phyloP scores from a whole-genome alignment of 2,113 vertebrate species.

The Menura novaehollandiae region DNA sequence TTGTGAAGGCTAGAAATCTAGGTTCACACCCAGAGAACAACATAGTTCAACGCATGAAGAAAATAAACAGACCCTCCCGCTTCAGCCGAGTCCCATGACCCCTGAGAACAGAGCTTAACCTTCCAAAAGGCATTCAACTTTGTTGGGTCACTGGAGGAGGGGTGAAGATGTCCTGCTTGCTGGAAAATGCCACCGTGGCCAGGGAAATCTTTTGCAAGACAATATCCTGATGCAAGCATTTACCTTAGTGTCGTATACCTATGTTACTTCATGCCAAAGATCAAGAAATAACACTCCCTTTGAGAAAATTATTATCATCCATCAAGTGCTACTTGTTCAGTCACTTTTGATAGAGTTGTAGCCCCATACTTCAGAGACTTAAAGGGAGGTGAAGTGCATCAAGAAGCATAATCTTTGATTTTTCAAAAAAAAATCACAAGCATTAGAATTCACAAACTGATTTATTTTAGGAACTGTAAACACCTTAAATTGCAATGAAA shows the following conservation, averaged over 20 bases:
- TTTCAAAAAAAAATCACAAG: not conserved
- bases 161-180: conserved; percentile 17
- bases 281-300: not conserved
- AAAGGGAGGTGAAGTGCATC: not conserved
- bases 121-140: conserved; percentile 44
- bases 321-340: not conserved
- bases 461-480: not conserved
- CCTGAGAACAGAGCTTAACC: conserved; percentile 43
- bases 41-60: conserved; percentile 32
- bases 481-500: not conserved
- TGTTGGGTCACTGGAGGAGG: not conserved
- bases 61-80: conserved; percentile 42
- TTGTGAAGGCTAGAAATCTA: conserved; percentile 14
- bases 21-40: conserved; percentile 31
- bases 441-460: not conserved
- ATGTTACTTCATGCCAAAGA: conserved; percentile 3
- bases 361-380: not conserved
- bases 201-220: not conserved
- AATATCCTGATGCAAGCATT: conserved; percentile 1
- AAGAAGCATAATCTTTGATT: not conserved
- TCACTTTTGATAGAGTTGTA: not conserved
- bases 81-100: conserved; percentile 53
- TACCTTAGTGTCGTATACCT: not conserved
- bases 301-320: not conserved
- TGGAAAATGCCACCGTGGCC: conserved; percentile 11